phyloP scores from a whole-genome alignment of 2,797 vertebrate species.

The Poeciliopsis turneri region DNA sequence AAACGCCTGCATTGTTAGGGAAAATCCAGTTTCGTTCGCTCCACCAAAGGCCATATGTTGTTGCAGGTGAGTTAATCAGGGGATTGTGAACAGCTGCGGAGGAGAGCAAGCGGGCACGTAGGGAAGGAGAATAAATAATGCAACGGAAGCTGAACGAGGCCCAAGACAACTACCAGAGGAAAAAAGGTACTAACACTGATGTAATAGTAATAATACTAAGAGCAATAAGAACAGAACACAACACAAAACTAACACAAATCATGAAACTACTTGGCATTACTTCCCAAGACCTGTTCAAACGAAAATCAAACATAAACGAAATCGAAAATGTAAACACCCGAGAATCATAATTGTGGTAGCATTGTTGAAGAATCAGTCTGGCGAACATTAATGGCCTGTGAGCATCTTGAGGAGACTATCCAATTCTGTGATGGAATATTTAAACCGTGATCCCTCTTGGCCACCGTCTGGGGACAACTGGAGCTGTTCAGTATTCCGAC shows the following conservation, averaged over 20 bases:
- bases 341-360: background rate
- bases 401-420: background rate
- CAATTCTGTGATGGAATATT: background rate
- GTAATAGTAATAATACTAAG: background rate
- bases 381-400: background rate
- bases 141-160: no score
- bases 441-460: background rate
- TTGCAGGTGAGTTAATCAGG: no score
- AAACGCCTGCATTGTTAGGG: no score
- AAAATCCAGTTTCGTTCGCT: no score
- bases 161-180: no score
- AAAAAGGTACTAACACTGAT: background rate
- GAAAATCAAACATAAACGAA: background rate
- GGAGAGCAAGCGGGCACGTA: no score
- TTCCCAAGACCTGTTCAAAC: background rate
- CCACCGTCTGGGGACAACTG: background rate
- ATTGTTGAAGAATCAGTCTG: background rate
- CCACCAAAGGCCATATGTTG: no score
- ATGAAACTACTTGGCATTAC: background rate
- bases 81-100: no score
- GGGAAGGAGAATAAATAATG: no score
- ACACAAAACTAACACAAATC: background rate
- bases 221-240: background rate
- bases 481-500: background rate
- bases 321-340: background rate